Evolutionary conservation across 2,113 vertebrate genomes (phyloP), one percentile per base, ranked within the genome.

Genomic region (Coturnix japonica): DNA sequence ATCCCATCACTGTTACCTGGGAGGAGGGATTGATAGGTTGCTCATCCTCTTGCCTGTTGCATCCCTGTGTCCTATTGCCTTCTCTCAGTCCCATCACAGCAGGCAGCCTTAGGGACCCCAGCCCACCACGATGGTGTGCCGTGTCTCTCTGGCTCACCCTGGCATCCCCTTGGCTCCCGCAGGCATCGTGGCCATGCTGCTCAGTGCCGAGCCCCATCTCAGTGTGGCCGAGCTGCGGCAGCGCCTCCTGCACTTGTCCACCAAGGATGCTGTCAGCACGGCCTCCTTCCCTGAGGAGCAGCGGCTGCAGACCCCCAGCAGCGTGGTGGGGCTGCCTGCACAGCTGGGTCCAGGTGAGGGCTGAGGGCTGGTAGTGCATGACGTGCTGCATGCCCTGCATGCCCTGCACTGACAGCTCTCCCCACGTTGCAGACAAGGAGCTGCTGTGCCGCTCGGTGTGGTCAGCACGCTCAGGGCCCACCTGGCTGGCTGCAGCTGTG

Each of bases 391-490:
- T 61, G 65, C 7, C 2, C 35, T 0, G 43, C 8, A 0, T 56
- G 60, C 7, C 2, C 35, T 0, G 43, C 8, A 0, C 76, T 46
- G 80, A 85, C 0, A 1, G 25, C 47, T 1, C 2, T 18, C 7
- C 6, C 39, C 73, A 79, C 8, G 0, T 70, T 78, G 61, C 93
- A 97, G 98, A 89, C 1, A 90, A 89, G 74, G 97, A 94, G 87
- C 97, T 99, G 44, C 90, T 98, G 31, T 99, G 99, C 89, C 98
- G 98, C 74, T 98, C 98, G 0, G 98, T 98, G 96, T 99, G 99
- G 98, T 99, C 98, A 0, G 96, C 95, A 2, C 96, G 61, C 95
- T 98, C 98, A 3, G 98, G 95, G 16, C 94, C 81, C 23, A 49
- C 61, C 4, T 17, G 37, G 8, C 72, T 10, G 0, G 95, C 97